These are phyloP conservation scores for Merluccius polli DNA, from an alignment of 2,797 vertebrate species.

Conservation along the genomic window DNA sequence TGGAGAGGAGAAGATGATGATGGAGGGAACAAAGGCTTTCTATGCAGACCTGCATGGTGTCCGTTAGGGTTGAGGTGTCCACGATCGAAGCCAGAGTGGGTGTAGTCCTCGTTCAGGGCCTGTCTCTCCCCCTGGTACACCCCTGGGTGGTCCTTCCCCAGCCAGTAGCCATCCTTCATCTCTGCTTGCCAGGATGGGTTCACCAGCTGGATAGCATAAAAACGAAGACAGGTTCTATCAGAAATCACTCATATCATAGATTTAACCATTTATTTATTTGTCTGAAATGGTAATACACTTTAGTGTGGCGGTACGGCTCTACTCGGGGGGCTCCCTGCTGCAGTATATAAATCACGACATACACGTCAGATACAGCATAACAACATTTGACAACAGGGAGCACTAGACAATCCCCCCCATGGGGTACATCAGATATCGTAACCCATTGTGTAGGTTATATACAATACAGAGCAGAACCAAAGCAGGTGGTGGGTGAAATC, in stretches of 20 bases:
- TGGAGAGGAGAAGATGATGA: background rate
- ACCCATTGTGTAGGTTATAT: no score
- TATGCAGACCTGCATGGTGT: slow-evolving; percentile 69
- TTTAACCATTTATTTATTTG: no score
- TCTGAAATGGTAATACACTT: no score
- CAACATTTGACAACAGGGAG: no score
- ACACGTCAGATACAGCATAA: no score
- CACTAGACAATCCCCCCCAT: no score
- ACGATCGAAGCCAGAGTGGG: slow-evolving; percentile 69
- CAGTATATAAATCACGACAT: no score
- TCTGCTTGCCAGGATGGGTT: slow-evolving; percentile 59
- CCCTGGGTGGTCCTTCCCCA: slow-evolving; percentile 61
- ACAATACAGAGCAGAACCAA: no score
- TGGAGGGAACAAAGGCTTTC: background rate
- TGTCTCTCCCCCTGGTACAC: slow-evolving; percentile 68
- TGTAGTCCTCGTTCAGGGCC: slow-evolving; percentile 75
- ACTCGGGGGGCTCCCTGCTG: no score
- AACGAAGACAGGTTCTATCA: background rate
- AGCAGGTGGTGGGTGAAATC: no score
- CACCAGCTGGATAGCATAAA: slow-evolving; percentile 56
- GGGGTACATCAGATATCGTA: no score
- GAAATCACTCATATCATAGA: background rate
- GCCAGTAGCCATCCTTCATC: slow-evolving; percentile 70
- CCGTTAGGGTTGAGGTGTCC: slow-evolving; percentile 78
- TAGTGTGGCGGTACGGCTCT: no score